A percentile compares a stretch with the other conserved stretches of the same genome.
phyloP scores from a whole-genome alignment of 2,797 vertebrate species.

The Salmo trutta region DNA sequence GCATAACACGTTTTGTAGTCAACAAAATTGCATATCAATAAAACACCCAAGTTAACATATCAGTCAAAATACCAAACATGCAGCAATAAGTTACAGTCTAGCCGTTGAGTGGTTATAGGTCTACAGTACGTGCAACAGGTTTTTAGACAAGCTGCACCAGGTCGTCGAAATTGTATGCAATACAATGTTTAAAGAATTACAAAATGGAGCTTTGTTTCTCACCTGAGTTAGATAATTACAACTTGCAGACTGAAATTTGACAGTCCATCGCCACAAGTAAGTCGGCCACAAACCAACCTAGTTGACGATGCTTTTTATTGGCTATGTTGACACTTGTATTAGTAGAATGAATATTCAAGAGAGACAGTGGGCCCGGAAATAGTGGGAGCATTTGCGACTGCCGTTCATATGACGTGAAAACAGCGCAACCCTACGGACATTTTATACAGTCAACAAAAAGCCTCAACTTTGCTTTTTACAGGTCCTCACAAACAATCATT shows the following conservation, averaged over 20 bases:
- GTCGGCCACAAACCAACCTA: not conserved
- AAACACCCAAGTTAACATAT: too few relatives aligned
- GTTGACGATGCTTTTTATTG: not conserved
- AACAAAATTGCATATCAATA: too few relatives aligned
- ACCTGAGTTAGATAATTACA: not conserved
- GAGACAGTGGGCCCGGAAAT: not conserved
- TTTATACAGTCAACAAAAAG: not conserved
- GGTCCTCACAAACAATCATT: not conserved
- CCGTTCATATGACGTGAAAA: not conserved
- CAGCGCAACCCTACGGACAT: conserved; percentile 5
- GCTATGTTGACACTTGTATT: not conserved
- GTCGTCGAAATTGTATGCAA: too few relatives aligned
- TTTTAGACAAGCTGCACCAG: too few relatives aligned
- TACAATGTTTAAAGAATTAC: not conserved
- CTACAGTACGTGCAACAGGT: too few relatives aligned
- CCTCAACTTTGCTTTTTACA: not conserved
- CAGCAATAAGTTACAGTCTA: too few relatives aligned
- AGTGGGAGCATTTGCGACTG: not conserved
- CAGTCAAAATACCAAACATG: too few relatives aligned
- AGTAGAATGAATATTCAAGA: not conserved
- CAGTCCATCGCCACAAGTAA: not conserved
- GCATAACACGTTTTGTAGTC: too few relatives aligned
- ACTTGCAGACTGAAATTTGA: not conserved
- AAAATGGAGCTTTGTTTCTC: not conserved
- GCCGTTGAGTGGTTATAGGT: too few relatives aligned